These are phyloP conservation scores for Holacanthella duospinosa DNA, from an alignment of 2,888 invertebrate species.

Conservation along the genomic window DNA sequence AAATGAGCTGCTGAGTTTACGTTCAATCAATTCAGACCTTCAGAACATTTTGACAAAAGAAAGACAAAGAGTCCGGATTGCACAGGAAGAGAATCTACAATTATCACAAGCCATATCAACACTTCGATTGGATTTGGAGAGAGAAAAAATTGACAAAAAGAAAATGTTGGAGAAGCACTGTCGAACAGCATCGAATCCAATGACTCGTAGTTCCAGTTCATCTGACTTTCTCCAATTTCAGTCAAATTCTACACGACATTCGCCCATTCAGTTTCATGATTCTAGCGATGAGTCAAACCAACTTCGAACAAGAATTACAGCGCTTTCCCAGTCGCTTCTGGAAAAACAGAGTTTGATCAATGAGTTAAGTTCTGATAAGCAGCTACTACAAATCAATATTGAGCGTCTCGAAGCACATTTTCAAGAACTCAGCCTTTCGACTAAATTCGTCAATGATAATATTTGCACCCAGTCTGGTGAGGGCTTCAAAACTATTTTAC, in stretches of 20 bases:
- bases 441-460: neutral
- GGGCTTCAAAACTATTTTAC: no score
- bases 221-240: neutral
- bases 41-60: slow-evolving; percentile 22
- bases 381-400: slow-evolving; percentile 33
- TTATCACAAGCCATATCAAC: slow-evolving; percentile 31
- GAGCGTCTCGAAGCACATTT: slow-evolving; percentile 34
- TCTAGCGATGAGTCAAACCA: slow-evolving; percentile 18
- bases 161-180: slow-evolving; percentile 21
- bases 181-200: neutral
- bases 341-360: slow-evolving; percentile 37
- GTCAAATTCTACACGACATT: slow-evolving; percentile 11
- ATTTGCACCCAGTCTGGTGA: slow-evolving; percentile 31
- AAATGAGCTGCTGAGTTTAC: slow-evolving; percentile 24
- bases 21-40: slow-evolving; percentile 20
- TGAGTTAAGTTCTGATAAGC: slow-evolving; percentile 35
- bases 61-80: slow-evolving; percentile 21
- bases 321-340: slow-evolving; percentile 34
- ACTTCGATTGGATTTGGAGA: slow-evolving; percentile 31
- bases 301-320: slow-evolving; percentile 32
- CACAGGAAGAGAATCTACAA: slow-evolving; percentile 36
- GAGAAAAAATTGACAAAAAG: slow-evolving; percentile 28
- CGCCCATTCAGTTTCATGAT: slow-evolving; percentile 7
- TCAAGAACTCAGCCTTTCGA: slow-evolving; percentile 10
- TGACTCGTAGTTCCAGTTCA: neutral